A percentile compares a stretch with the other conserved stretches of the same genome.
These are phyloP conservation scores for Papilio demoleus DNA, from an alignment of 2,888 invertebrate species.

Conservation along the genomic window DNA sequence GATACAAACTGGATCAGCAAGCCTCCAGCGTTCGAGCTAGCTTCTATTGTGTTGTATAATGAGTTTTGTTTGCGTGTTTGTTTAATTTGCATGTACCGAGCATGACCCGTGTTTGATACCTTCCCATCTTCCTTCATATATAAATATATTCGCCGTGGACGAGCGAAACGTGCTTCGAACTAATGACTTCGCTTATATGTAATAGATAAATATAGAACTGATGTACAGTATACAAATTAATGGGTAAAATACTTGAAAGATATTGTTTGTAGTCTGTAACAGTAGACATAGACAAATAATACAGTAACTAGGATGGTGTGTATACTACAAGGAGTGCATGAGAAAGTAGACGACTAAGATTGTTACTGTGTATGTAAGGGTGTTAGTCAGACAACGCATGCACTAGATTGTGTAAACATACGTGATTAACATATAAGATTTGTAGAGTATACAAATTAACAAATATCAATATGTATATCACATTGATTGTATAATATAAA, in stretches of 20 bases:
- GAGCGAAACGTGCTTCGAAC: conserved; percentile 53
- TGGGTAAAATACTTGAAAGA: conserved; percentile 51
- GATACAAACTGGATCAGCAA: conserved; percentile 60
- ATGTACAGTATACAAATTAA: conserved; percentile 40
- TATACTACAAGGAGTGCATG: conserved; percentile 72
- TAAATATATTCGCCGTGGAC: conserved; percentile 57
- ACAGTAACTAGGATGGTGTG: conserved; percentile 66
- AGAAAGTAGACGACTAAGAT: conserved; percentile 60
- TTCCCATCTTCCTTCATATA: conserved; percentile 65
- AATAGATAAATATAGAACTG: conserved; percentile 30
- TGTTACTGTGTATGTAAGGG: conserved; percentile 50
- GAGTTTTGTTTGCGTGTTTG: conserved; percentile 77
- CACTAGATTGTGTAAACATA: conserved; percentile 43
- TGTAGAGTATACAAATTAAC: too few species aligned
- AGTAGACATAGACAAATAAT: conserved; percentile 66
- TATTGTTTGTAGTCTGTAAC: conserved; percentile 55
- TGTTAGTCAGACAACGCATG: conserved; percentile 59
- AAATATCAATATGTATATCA: too few species aligned
- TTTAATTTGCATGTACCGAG: conserved; percentile 82
- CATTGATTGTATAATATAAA: too few species aligned
- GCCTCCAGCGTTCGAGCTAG: conserved; percentile 75
- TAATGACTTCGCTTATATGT: conserved; percentile 44
- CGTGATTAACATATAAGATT: too few species aligned
- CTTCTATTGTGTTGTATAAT: conserved; percentile 78
- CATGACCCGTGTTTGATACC: conserved; percentile 75